Conservation (phyloP, 2,888 invertebrate species). For the Drosophila picticornis region DNA sequence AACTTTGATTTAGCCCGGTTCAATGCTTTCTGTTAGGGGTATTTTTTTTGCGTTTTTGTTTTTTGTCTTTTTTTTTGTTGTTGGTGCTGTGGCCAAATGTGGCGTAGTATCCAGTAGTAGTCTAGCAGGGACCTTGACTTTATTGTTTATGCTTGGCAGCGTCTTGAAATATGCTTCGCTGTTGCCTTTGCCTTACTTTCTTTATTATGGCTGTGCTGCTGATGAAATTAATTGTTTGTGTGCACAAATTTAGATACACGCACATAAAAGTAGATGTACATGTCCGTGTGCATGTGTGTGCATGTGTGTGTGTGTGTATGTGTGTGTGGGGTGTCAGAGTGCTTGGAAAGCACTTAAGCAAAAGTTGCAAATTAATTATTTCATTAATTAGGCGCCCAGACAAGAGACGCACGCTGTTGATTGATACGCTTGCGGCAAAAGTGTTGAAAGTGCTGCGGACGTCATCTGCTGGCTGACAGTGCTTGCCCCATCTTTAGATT, state of each 20-base stretch:
- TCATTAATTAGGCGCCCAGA: constrained; percentile 72
- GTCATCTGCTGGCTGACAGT: constrained; percentile 10
- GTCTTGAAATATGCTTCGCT: constrained; percentile 39
- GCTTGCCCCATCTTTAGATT: constrained; percentile 6
- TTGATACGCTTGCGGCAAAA: constrained; percentile 64
- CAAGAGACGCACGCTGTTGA: constrained; percentile 58
- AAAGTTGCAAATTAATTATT: constrained; percentile 78
- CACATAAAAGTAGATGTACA: not conserved
- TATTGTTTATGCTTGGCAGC: constrained; percentile 34
- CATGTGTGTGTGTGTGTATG: constrained; percentile 1
- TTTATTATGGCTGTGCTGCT: constrained; percentile 43
- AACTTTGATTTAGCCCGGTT: constrained; percentile 22
- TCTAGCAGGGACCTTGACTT: constrained; percentile 39
- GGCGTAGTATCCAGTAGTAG: not conserved
- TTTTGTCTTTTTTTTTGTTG: not conserved
- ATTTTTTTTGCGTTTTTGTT: not conserved
- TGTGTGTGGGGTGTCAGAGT: constrained; percentile 35
- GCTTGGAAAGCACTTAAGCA: constrained; percentile 67
- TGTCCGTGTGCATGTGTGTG: constrained; percentile 15
- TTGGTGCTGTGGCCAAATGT: not conserved
- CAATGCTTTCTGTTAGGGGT: constrained; percentile 12
- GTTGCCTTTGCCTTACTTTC: constrained; percentile 35
- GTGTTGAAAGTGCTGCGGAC: constrained; percentile 45
- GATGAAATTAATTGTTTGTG: constrained; percentile 71
- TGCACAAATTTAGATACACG: constrained; percentile 27